A percentile compares a stretch with the other conserved stretches of the same genome.
phyloP scores from a whole-genome alignment of 2,888 invertebrate species.

The Podotricha telesiphe region DNA sequence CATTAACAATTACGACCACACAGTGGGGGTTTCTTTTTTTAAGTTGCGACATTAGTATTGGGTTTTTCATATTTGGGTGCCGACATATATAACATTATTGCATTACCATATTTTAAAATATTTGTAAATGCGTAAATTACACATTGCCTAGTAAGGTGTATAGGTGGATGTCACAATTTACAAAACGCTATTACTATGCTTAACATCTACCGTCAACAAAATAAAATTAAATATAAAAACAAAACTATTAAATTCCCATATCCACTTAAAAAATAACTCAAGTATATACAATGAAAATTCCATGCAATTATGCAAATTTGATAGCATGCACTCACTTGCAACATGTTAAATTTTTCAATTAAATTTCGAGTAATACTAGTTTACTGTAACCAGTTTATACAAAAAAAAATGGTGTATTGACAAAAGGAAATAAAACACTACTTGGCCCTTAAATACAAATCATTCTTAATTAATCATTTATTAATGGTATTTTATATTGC shows the following conservation, averaged over 20 bases:
- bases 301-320: conserved; percentile 20
- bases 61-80: too few species aligned
- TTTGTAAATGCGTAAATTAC: too few species aligned
- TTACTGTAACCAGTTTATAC: background rate
- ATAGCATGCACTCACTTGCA: conserved; percentile 10
- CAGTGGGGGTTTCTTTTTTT: too few species aligned
- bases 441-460: background rate
- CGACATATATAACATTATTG: too few species aligned
- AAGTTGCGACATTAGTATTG: too few species aligned
- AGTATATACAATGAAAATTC: conserved; percentile 7
- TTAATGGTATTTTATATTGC: too few species aligned
- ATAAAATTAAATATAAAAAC: background rate
- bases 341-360: conserved; percentile 3
- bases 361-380: conserved; percentile 4
- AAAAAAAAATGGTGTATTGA: background rate
- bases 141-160: too few species aligned
- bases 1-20: too few species aligned
- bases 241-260: background rate
- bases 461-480: background rate
- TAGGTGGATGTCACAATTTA: too few species aligned
- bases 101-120: too few species aligned
- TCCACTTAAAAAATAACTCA: background rate
- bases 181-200: too few species aligned
- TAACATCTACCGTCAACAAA: too few species aligned
- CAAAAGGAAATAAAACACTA: background rate